A percentile compares a stretch with the other conserved stretches of the same genome.
phyloP scores from a whole-genome alignment of 2,888 invertebrate genomes.

The Drosophila putrida region DNA sequence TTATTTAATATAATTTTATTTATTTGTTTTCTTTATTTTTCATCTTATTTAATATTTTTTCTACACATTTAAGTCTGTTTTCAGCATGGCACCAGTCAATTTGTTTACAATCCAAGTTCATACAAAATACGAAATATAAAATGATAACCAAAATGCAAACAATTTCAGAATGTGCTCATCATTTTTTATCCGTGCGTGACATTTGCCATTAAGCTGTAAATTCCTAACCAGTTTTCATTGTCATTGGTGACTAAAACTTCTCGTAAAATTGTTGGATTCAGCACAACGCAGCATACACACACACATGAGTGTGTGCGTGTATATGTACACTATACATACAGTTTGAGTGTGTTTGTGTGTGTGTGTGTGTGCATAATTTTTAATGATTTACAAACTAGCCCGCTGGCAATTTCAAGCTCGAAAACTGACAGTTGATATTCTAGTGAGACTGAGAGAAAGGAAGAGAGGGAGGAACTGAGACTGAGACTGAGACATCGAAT shows the following conservation, averaged over 20 bases:
- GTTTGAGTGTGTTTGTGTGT: conserved; percentile 64
- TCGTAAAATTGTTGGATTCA: conserved; percentile 42
- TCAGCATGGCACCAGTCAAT: neutral
- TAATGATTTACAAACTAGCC: conserved; percentile 82
- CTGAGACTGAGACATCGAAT: conserved; percentile 28
- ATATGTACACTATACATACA: too few species aligned
- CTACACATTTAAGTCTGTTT: too few species aligned
- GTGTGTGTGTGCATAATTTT: conserved; percentile 82
- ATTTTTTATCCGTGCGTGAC: conserved; percentile 78
- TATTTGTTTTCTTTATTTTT: too few species aligned
- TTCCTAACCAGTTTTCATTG: conserved; percentile 72
- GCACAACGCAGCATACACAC: conserved; percentile 13
- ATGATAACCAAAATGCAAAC: conserved; percentile 2
- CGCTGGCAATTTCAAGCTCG: conserved; percentile 66
- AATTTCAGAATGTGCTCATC: conserved; percentile 30
- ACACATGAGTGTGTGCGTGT: conserved; percentile 25
- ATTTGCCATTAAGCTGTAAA: conserved; percentile 83
- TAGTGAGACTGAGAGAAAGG: conserved; percentile 38
- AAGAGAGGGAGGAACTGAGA: conserved; percentile 10
- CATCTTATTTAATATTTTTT: too few species aligned
- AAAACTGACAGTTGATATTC: conserved; percentile 83
- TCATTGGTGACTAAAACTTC: conserved; percentile 60
- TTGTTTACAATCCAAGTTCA: neutral
- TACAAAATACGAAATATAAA: neutral
- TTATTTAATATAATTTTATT: too few species aligned